Evolutionary conservation across 2,113 vertebrate genomes (phyloP).

Genomic region (Bungarus multicinctus): DNA sequence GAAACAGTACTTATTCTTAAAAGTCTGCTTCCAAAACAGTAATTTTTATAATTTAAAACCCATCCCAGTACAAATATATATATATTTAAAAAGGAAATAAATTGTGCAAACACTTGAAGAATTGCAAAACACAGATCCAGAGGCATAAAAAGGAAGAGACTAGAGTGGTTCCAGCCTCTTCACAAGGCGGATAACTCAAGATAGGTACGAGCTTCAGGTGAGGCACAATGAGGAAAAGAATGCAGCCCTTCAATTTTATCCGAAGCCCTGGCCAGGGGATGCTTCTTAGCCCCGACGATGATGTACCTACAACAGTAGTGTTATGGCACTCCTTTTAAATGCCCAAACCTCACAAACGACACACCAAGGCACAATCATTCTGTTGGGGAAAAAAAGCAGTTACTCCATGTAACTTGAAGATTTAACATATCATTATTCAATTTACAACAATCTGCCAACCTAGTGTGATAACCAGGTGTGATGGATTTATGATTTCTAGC

Average conservation of each 20-base stretch:
- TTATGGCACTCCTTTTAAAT: conserved; percentile 56
- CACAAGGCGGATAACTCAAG: conserved; percentile 41
- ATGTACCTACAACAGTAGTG: conserved; percentile 69
- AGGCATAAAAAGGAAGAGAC: conserved; percentile 52
- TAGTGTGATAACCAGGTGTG: background rate
- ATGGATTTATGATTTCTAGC: background rate
- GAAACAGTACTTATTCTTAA: conserved; percentile 76
- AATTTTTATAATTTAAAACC: conserved; percentile 76
- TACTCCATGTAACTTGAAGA: background rate
- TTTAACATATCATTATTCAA: background rate
- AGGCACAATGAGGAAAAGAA: conserved; percentile 53
- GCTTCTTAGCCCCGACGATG: conserved; percentile 32
- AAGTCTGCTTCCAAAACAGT: conserved; percentile 67
- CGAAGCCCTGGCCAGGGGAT: conserved; percentile 25
- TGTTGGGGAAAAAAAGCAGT: conserved; percentile 41
- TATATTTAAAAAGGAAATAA: conserved; percentile 49
- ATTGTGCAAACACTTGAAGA: conserved; percentile 72
- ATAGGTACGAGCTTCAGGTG: conserved; percentile 14
- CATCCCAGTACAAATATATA: conserved; percentile 71
- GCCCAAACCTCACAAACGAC: conserved; percentile 9
- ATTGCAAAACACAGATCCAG: conserved; percentile 50
- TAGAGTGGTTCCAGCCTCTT: conserved; percentile 47
- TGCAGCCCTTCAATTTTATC: conserved; percentile 18
- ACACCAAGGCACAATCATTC: conserved; percentile 57
- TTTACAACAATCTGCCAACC: background rate